These are phyloP conservation scores for Platerodrilus igneus DNA, from an alignment of 2,888 invertebrate genomes.

Conservation along the genomic window DNA sequence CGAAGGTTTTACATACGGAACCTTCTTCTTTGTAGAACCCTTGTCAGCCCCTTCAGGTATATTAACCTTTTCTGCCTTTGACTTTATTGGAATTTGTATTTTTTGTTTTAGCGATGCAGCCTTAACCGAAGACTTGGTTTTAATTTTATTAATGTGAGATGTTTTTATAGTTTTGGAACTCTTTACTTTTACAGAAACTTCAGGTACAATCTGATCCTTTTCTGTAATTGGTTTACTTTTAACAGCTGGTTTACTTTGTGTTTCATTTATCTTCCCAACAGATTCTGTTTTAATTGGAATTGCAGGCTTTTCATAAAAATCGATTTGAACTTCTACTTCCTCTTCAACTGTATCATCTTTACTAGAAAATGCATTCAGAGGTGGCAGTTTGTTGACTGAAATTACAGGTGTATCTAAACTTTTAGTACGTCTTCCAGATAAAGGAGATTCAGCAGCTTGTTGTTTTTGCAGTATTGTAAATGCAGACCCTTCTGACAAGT, in stretches of 20 bases:
- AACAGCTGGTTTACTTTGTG: constrained; percentile 14
- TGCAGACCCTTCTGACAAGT: constrained; percentile 80
- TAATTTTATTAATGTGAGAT: too few species aligned
- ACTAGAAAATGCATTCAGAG: constrained; percentile 81
- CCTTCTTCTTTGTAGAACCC: constrained; percentile 15
- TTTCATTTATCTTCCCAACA: too few species aligned
- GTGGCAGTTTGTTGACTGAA: constrained; percentile 71
- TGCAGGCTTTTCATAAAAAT: constrained; percentile 26
- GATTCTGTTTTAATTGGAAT: constrained; percentile 11
- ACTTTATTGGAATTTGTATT: constrained; percentile 37
- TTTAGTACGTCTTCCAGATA: constrained; percentile 71
- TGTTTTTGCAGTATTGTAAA: constrained; percentile 70
- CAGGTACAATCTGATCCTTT: constrained; percentile 49
- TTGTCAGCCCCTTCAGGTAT: constrained; percentile 12
- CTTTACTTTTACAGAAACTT: constrained; percentile 35
- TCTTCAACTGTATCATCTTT: constrained; percentile 84
- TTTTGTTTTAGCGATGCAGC: constrained; percentile 24
- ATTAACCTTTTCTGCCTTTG: constrained; percentile 19
- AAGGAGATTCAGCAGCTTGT: constrained; percentile 71
- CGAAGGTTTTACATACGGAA: constrained; percentile 19
- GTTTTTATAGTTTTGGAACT: constrained; percentile 24
- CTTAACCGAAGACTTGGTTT: constrained; percentile 15
- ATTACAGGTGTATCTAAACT: constrained; percentile 82
- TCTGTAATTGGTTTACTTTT: constrained; percentile 32
- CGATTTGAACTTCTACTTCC: constrained; percentile 55